Evolutionary conservation across 1,140 invertebrate species (phyloP).

Genomic region (Thaumetopoea pityocampa): DNA sequence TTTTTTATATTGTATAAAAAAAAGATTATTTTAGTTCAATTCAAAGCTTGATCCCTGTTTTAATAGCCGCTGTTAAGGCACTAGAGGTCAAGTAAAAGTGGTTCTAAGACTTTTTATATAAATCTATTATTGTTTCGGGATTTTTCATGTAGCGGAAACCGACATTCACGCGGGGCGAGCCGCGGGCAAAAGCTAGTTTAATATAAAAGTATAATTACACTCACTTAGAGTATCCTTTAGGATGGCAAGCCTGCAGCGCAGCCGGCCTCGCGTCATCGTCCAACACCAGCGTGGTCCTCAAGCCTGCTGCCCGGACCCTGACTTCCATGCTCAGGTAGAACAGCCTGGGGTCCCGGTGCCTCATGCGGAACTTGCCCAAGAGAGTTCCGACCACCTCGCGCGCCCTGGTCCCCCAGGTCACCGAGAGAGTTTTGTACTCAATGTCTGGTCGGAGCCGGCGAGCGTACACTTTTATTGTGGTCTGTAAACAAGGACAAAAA

Average conservation of each 20-base stretch:
- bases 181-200: neutral
- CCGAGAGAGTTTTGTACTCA: constrained; percentile 94
- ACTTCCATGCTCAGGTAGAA: constrained; percentile 97
- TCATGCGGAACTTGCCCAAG: constrained; percentile 93
- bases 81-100: no score
- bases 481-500: constrained; percentile 78
- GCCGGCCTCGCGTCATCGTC: constrained; percentile 93
- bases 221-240: constrained; percentile 92
- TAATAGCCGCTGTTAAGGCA: no score
- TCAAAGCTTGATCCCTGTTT: no score
- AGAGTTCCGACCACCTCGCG: constrained; percentile 89
- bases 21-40: no score
- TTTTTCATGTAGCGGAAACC: no score
- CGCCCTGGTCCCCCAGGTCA: constrained; percentile 90
- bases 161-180: no score
- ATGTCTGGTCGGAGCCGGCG: constrained; percentile 92
- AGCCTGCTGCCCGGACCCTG: constrained; percentile 86
- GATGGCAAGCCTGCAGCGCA: constrained; percentile 92
- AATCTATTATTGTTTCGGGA: no score
- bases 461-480: constrained; percentile 93
- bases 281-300: constrained; percentile 87
- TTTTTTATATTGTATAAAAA: no score
- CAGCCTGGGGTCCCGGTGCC: constrained; percentile 92
- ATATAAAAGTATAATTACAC: constrained; percentile 23
- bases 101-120: no score